Evolutionary conservation across 2,113 vertebrate species (phyloP).

Genomic region (Anolis sagrei): DNA sequence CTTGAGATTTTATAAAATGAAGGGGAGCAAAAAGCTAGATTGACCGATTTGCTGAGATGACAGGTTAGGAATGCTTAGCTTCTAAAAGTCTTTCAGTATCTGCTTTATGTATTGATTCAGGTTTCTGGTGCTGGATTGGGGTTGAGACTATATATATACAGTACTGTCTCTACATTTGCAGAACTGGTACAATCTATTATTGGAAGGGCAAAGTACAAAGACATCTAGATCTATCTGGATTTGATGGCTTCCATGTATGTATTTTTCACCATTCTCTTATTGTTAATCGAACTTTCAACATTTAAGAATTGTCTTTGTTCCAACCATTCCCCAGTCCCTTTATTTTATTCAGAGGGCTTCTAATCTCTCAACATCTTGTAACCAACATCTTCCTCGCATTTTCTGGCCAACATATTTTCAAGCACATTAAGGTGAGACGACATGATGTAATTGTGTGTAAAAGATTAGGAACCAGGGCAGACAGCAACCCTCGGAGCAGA

Average conservation of each 20-base stretch:
- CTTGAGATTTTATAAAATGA: too few species aligned
- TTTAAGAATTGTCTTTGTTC: not conserved
- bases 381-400: not conserved
- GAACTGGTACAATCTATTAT: too few species aligned
- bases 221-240: not conserved
- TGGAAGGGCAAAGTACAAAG: too few species aligned
- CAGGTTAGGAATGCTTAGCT: too few species aligned
- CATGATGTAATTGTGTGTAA: slow-evolving; percentile 48
- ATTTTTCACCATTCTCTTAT: not conserved
- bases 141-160: too few species aligned
- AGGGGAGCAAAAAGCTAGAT: too few species aligned
- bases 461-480: slow-evolving; percentile 37
- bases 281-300: not conserved
- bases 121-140: too few species aligned
- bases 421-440: slow-evolving; percentile 31
- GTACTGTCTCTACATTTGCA: too few species aligned
- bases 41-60: too few species aligned
- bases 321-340: not conserved
- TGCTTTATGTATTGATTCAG: too few species aligned
- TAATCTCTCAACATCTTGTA: not conserved
- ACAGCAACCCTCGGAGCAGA: slow-evolving; percentile 35
- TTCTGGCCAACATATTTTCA: slow-evolving; percentile 16
- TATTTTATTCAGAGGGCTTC: slow-evolving; percentile 25
- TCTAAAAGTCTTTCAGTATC: too few species aligned
- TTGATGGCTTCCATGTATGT: not conserved